Evolutionary conservation across 1,140 invertebrate species (phyloP), one percentile per base, ranked within the genome.

Genomic region (Drosophila leontia): DNA sequence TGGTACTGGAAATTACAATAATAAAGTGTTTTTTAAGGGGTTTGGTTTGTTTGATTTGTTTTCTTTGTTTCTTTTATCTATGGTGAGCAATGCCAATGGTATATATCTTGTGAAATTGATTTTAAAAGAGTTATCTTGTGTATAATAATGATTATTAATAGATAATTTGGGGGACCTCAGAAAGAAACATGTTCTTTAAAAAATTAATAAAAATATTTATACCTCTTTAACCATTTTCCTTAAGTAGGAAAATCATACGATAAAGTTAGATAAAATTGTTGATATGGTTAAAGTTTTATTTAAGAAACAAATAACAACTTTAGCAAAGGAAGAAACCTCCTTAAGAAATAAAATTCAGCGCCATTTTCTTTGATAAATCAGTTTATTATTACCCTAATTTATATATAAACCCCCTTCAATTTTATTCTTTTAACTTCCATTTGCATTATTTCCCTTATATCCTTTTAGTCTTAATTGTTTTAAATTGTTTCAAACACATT

Each of bases 1-100:
- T 76, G 61, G 42, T 19, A 34, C 11, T 45, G 45, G 17, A 75
- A 75, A 76, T 65, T 58, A 23, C 60, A 59, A 70, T 70, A 70
- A 67, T 70, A 37, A 74, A 53, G 69, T 32, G 32, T 50, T 56
- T 45, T 62, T 37, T 23, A 15, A 5, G 37, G 50, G 35, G 17
- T 39, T 32, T 29, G 26, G 26, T 29, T 29, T 26, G 3, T 5
- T 23, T 23, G 65, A 45, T 45, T 41, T 15, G 19, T 29, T 63
- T 62, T 47, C 63, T 62, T 67, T 67, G 58, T 67, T 37, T 62
- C 41, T 13, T 32, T 63, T 67, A 47, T 67, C n/a, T 19, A 29
- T 1, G 19, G 6, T 47, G 58, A 63, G 58, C 23, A 62, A 29
- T 62, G 57, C 15, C 5, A 37, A 3, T 34, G 2, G 15, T 7